Evolutionary conservation across 2,113 vertebrate species (phyloP).

Genomic region (Ptychochromis oligacanthus): DNA sequence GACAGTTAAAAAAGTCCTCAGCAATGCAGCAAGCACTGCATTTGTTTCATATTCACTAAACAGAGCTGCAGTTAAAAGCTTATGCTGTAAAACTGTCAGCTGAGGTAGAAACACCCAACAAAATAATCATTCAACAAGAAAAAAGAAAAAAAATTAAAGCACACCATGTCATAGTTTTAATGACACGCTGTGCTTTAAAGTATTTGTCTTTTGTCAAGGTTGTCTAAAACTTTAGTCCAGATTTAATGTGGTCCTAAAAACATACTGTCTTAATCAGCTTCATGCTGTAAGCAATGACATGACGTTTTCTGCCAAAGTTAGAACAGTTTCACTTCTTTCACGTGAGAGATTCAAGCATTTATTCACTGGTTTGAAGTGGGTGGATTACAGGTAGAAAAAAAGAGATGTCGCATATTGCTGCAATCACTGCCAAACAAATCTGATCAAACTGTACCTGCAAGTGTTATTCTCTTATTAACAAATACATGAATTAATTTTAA

Average conservation of each 20-base stretch:
- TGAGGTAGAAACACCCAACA: neutral
- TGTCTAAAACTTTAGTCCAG: neutral
- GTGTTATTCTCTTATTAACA: neutral
- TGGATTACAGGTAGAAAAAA: neutral
- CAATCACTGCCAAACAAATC: neutral
- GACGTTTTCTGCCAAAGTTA: neutral
- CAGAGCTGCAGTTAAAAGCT: neutral
- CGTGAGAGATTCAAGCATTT: neutral
- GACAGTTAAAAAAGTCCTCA: slow-evolving; percentile 17
- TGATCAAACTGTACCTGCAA: neutral
- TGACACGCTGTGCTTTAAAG: neutral
- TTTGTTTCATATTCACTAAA: slow-evolving; percentile 12
- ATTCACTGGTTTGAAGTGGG: neutral
- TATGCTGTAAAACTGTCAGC: neutral
- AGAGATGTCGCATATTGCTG: neutral
- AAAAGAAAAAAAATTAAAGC: neutral
- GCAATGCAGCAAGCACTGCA: slow-evolving; percentile 11
- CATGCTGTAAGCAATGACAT: neutral
- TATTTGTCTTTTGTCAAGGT: neutral
- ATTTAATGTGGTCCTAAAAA: neutral
- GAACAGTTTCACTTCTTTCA: neutral
- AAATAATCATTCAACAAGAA: neutral
- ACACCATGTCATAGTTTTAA: neutral
- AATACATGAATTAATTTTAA: neutral
- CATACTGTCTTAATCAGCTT: neutral